phyloP scores from a whole-genome alignment of 2,888 invertebrate species.

The Dasysyrphus tricinctus region DNA sequence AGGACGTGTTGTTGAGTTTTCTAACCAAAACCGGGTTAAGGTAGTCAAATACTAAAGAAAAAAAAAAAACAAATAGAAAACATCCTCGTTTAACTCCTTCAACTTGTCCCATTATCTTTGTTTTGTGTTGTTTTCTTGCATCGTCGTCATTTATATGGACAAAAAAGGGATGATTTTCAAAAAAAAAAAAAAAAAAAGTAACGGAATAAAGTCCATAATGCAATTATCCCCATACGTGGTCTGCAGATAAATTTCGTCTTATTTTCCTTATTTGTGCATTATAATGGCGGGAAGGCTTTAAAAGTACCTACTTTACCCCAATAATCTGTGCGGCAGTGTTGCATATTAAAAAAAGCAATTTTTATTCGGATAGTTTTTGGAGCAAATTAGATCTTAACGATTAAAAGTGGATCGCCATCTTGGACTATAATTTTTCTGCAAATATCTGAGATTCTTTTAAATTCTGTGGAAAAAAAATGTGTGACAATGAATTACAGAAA shows the following conservation, averaged over 20 bases:
- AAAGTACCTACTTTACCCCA: neutral
- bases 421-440: too few relatives aligned
- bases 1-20: conserved; percentile 35
- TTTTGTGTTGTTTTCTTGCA: conserved; percentile 20
- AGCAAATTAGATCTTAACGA: too few relatives aligned
- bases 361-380: neutral
- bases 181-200: conserved; percentile 11
- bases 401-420: too few relatives aligned
- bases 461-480: too few relatives aligned
- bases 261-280: conserved; percentile 24
- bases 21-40: conserved; percentile 38
- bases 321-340: neutral
- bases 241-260: conserved; percentile 66
- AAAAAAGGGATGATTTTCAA: conserved; percentile 52
- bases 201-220: conserved; percentile 61
- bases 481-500: too few relatives aligned
- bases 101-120: conserved; percentile 55
- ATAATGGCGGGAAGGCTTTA: neutral
- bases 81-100: conserved; percentile 19
- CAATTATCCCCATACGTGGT: conserved; percentile 72
- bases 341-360: neutral
- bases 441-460: too few relatives aligned
- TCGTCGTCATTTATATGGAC: conserved; percentile 53
- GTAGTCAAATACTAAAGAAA: conserved; percentile 30
- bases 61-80: conserved; percentile 17